Evolutionary conservation across 2,113 vertebrate species (phyloP), one percentile per base, ranked within the genome.

Genomic region (Ophiodon elongatus): DNA sequence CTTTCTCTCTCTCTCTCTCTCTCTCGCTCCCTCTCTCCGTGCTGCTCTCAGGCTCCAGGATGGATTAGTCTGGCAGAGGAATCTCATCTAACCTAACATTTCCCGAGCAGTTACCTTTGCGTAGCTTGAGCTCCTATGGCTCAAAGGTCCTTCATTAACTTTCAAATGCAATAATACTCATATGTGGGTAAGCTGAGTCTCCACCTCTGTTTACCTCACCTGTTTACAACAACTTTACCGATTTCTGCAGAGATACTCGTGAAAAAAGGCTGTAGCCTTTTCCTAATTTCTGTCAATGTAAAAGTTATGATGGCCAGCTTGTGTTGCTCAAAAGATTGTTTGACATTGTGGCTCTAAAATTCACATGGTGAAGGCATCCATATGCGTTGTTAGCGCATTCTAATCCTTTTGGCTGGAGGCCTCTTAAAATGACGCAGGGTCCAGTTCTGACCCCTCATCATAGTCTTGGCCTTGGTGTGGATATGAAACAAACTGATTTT

Each of bases 11-110:
- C 57, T 68, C 60, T 76, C 84, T 84, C 81, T 50, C 60, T 86
- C 67, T 80, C 54, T 83, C 73, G 74, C 64, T 65, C 70, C 54
- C 82, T 65, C 81, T 73, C 67, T 56, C 64, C 68, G 67, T 83
- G 89, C 87, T 77, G 82, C 89, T 88, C 80, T 86, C 85, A 74
- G 89, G 87, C 89, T 91, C 83, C 88, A 89, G 89, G 90, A 94
- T 92, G 94, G 94, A 95, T 95, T 94, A 95, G 94, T 90, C 91
- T 92, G 89, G 89, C 85, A 83, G 85, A 92, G 91, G 89, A 89
- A 91, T 94, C 91, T 94, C 93, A 92, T 94, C 93, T 94, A 95
- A 94, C 92, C 92, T 94, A 93, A 94, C 91, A 93, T 94, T 95
- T 95, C 91, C 92, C 60, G 82, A 92, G 93, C 93, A 86, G 86